Evolutionary conservation across 1,140 invertebrate species (phyloP), one percentile per base, ranked within the genome.

Genomic region (Bicyclus anynana): DNA sequence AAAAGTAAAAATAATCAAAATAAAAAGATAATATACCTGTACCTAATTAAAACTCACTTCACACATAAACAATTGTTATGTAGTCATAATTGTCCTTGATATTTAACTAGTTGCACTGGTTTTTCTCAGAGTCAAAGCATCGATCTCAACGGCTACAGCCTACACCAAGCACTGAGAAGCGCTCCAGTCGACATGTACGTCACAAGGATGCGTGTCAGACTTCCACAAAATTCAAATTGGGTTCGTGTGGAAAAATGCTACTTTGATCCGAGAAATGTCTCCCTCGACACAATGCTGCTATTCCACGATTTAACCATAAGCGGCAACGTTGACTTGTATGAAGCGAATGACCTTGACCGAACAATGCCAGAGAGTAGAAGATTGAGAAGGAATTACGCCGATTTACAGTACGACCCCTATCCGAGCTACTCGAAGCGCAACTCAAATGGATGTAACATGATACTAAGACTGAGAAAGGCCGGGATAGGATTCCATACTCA

Each of bases 221-320:
- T 94, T 5, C 91, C 92, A 4, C 83, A 89, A 65, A 91, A 90
- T 51, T 89, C 84, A 37, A 91, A 91, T 47, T 93, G 92, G 92
- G 92, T 93, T 5, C 85, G 91, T 37, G 92, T 95, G 0, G 94
- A 95, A 62, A 92, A 91, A 69, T 95, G 94, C 69, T 89, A 91
- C 53, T 95, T 93, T 75, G 93, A 95, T 70, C 93, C 94, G 1
- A 87, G 90, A 49, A 94, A 93, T 58, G 91, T 92, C n/a, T 94
- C 93, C 5, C 80, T 95, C 1, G 93, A 94, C 51, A 95, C 94
- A 0, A 91, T 94, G 65, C 87, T 96, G 0, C 88, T 94, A 2
- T 95, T 96, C 75, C 93, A 94, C 57, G 94, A 95, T 69, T 77
- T 96, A 9, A 94, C 93, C 0, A 94, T 95, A 16, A 94, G 93